Evolutionary conservation across 2,113 vertebrate genomes (phyloP).

Genomic region (Hemiprocne comata): DNA sequence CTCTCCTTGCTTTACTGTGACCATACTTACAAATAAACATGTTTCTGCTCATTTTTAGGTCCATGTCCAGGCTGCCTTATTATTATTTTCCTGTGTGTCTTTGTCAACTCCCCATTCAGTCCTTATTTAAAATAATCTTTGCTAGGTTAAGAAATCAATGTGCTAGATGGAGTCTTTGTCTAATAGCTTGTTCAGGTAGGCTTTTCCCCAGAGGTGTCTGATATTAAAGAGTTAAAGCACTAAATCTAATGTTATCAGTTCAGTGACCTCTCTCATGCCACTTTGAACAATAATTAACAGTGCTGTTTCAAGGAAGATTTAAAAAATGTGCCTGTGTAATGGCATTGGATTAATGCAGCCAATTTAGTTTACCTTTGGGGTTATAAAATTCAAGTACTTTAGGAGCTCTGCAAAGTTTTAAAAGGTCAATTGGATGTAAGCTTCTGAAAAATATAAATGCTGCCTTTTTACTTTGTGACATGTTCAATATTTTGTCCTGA

Average conservation of each 20-base stretch:
- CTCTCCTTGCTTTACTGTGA: neutral
- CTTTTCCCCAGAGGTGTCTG: neutral
- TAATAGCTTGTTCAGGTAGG: neutral
- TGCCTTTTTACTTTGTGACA: neutral
- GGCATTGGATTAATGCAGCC: neutral
- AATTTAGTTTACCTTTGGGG: neutral
- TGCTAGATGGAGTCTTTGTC: neutral
- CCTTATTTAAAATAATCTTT: neutral
- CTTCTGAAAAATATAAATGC: neutral
- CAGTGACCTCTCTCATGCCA: conserved; percentile 46
- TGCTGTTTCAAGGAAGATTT: neutral
- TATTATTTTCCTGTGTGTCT: neutral
- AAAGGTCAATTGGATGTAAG: neutral
- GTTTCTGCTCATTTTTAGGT: neutral
- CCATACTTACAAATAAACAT: neutral
- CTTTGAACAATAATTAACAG: conserved; percentile 59
- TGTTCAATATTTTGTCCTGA: neutral
- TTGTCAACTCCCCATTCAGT: neutral
- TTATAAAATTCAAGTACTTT: neutral
- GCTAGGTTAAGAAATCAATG: neutral
- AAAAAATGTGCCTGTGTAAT: neutral
- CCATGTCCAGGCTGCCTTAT: neutral
- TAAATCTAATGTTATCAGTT: neutral
- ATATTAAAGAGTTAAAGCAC: conserved; percentile 28
- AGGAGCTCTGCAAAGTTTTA: neutral